These are phyloP conservation scores for Neofelis nebulosa DNA, from an alignment of 2,113 vertebrate genomes.

Conservation along the genomic window DNA sequence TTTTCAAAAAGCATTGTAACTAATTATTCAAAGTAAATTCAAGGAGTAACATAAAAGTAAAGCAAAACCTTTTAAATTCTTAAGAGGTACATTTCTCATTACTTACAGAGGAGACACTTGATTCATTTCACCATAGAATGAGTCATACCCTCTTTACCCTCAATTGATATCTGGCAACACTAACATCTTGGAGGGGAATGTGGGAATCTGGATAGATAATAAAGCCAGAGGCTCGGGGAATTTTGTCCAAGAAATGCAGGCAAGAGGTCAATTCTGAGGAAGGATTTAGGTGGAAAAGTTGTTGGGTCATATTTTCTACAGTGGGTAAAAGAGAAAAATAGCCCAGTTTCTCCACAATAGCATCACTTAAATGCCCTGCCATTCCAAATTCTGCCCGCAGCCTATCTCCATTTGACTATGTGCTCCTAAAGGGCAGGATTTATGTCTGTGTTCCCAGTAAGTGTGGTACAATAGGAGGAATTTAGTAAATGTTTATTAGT, in stretches of 20 bases:
- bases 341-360: background rate
- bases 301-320: background rate
- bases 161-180: background rate
- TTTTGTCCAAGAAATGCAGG: background rate
- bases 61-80: background rate
- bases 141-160: background rate
- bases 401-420: background rate
- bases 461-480: background rate
- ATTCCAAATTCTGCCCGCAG: background rate
- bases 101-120: background rate
- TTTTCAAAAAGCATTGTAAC: background rate
- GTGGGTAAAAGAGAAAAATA: background rate
- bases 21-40: constrained; percentile 6
- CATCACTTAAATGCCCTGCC: background rate
- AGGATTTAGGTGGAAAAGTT: constrained; percentile 10
- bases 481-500: background rate
- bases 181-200: background rate
- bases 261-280: background rate
- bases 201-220: background rate
- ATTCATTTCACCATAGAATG: constrained; percentile 19
- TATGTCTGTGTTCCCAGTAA: background rate
- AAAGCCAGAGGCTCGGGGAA: background rate
- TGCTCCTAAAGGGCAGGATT: background rate
- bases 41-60: constrained; percentile 13
- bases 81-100: background rate